These are phyloP conservation scores for Xerus rutilus DNA, from an alignment of 2,797 vertebrate genomes.

Conservation along the genomic window DNA sequence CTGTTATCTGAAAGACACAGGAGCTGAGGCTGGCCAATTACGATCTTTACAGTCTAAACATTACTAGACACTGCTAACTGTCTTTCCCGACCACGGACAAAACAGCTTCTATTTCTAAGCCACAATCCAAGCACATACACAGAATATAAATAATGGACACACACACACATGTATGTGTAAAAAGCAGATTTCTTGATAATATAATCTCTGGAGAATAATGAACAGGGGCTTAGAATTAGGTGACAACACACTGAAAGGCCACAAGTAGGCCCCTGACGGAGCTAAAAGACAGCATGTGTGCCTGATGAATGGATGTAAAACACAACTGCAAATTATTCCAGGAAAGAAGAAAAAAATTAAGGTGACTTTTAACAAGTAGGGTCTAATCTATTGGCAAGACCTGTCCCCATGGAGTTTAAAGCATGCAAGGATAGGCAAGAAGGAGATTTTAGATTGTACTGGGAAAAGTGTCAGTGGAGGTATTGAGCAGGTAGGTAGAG, in stretches of 20 bases:
- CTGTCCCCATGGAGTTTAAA: neutral
- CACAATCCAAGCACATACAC: neutral
- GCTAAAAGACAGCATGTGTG: neutral
- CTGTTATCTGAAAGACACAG: slow-evolving; percentile 21
- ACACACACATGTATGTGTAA: neutral
- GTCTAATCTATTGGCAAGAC: slow-evolving; percentile 8
- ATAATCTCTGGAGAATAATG: neutral
- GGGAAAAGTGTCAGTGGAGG: neutral
- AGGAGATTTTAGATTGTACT: slow-evolving; percentile 51
- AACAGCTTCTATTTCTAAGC: neutral
- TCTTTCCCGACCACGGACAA: neutral
- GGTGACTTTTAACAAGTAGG: neutral
- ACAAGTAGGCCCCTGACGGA: neutral
- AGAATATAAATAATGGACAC: neutral
- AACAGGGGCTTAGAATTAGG: neutral
- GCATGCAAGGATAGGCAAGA: neutral
- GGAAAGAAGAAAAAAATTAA: slow-evolving; percentile 5
- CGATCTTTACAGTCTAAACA: neutral
- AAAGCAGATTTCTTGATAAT: neutral
- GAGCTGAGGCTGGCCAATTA: neutral
- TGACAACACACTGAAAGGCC: neutral
- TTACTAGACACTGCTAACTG: neutral
- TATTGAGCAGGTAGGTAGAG: neutral
- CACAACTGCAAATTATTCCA: neutral
- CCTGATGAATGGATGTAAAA: neutral